Evolutionary conservation across 2,888 invertebrate species (phyloP), one percentile per base, ranked within the genome.

Genomic region (Ctenicera cuprea): DNA sequence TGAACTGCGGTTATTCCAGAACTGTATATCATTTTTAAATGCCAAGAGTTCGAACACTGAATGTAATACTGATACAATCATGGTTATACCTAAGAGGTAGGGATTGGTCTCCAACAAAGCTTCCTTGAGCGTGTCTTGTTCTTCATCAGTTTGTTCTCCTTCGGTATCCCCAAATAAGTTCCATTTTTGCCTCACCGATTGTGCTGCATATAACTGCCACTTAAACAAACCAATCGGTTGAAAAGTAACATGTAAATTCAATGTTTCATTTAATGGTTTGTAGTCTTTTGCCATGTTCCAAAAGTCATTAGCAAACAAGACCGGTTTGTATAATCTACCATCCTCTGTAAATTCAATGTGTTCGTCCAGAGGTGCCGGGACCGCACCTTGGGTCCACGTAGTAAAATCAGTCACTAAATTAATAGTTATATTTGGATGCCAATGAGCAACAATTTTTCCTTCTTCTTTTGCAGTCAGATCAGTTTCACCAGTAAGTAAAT

Each of bases 11-110:
- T 97, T 98, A 82, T 97, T 97, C 99, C 99, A 99, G 86, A 99
- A 99, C 87, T 99, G 99, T 83, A 99, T 99, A 87, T 99, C 99
- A 89, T 99, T 99, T 89, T 99, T 99, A 87, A 99, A 99, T 50
- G 99, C 99, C 69, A 99, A 89, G 80, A 99, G 91, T 87, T 99
- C 99, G 89, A 99, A 99, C 76, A 99, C 92, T 71, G 97, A 98
- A 88, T 99, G 99, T 18, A 99, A 89, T 71, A 99, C 91, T 0
- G 99, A 98, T 0, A 99, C 94, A 65, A 93, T 90, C 74, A 98
- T 92, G 1, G 99, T 99, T 68, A 98, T 86, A 3, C 92, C 98
- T 43, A 99, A 89, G 38, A 99, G 90, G 84, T 98, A 97, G 0
- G 98, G 97, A 84, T 97, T 99, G 0, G 99, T 99, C 83, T 99